A percentile compares a stretch with the other conserved stretches of the same genome.
Evolutionary conservation across 2,113 vertebrate species (phyloP).

Genomic region (Ellobius talpinus): DNA sequence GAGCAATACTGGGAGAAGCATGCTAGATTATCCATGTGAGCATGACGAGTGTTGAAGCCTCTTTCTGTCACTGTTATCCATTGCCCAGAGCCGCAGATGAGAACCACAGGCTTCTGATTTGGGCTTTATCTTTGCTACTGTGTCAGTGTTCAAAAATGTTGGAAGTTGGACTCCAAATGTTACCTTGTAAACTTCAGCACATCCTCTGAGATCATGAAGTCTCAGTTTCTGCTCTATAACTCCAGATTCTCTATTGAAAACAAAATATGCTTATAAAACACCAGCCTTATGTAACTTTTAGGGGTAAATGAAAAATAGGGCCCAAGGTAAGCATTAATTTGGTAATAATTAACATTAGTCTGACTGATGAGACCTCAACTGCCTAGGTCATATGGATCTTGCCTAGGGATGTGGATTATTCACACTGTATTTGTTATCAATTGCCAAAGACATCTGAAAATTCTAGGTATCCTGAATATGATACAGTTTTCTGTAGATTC

Average conservation of each 20-base stretch:
- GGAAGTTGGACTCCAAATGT: not conserved
- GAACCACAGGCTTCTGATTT: not conserved
- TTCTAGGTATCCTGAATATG: not conserved
- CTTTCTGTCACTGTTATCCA: not conserved
- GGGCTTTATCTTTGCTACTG: not conserved
- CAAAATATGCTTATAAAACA: not conserved
- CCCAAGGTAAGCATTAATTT: not conserved
- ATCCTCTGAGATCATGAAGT: not conserved
- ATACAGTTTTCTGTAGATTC: slow-evolving; percentile 36
- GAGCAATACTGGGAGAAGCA: not conserved
- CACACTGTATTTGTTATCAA: not conserved
- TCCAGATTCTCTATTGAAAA: not conserved
- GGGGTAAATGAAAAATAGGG: not conserved
- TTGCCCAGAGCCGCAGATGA: not conserved
- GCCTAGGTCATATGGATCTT: not conserved
- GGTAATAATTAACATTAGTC: slow-evolving; percentile 14
- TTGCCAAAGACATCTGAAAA: not conserved
- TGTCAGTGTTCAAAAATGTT: not conserved
- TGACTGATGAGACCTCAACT: not conserved
- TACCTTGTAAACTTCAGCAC: not conserved
- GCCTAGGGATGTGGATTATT: slow-evolving; percentile 10
- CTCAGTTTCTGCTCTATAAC: not conserved
- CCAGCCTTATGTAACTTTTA: not conserved
- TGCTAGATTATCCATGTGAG: not conserved
- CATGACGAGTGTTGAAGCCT: too few relatives aligned